Conservation (phyloP, 2,797 vertebrate species). For the Anas acuta region DNA sequence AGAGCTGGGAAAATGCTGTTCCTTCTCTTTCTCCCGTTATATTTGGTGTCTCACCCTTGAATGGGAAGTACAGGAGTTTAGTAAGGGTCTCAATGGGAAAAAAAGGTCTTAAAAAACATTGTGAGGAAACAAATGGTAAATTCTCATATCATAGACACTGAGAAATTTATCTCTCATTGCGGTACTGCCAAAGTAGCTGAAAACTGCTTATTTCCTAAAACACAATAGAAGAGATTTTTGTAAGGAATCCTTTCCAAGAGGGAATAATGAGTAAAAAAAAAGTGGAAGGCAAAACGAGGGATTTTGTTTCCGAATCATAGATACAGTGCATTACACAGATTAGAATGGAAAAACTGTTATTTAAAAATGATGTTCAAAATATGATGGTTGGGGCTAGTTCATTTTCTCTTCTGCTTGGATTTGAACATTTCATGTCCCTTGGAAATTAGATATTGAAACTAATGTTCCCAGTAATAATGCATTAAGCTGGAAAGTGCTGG, state of each 20-base stretch:
- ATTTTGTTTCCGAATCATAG: background rate
- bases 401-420: background rate
- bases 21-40: background rate
- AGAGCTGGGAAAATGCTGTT: constrained; percentile 25
- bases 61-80: background rate
- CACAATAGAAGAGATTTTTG: background rate
- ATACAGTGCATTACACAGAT: background rate
- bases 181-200: background rate
- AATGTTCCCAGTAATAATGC: constrained; percentile 1
- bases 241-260: background rate
- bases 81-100: constrained; percentile 3
- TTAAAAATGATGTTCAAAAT: background rate
- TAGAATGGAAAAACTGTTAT: background rate
- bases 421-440: constrained; percentile 10
- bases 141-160: background rate
- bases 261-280: background rate
- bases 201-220: background rate
- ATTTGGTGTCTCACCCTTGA: constrained; percentile 15
- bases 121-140: background rate
- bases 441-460: constrained; percentile 24
- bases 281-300: background rate
- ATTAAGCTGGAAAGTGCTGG: constrained; percentile 18
- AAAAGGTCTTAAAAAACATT: background rate
- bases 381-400: background rate
- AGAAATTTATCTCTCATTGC: background rate